These are phyloP conservation scores for Microplitis mediator DNA, from an alignment of 1,140 invertebrate genomes.

Conservation along the genomic window DNA sequence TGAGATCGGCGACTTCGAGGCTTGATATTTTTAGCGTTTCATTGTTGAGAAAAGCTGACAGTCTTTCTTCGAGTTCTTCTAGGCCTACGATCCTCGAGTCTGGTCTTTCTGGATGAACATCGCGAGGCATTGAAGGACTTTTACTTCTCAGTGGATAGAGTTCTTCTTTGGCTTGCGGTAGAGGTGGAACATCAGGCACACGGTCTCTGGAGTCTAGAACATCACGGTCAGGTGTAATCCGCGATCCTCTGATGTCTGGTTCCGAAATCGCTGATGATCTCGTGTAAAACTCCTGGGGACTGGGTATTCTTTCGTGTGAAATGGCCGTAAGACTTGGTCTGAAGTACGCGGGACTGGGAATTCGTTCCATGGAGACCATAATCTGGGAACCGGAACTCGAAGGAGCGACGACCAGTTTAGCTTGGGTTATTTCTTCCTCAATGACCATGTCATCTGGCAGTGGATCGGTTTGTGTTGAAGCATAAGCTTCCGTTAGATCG, in stretches of 20 bases:
- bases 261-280: constrained; percentile 19
- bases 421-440: constrained; percentile 63
- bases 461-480: constrained; percentile 82
- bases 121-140: constrained; percentile 19
- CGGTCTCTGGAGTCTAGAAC: background rate
- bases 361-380: constrained; percentile 54
- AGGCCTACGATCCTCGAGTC: constrained; percentile 15
- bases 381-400: constrained; percentile 55
- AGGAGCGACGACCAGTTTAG: constrained; percentile 51
- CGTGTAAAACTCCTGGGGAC: background rate
- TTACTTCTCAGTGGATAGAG: constrained; percentile 7
- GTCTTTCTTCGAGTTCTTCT: constrained; percentile 29
- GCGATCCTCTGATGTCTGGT: constrained; percentile 7
- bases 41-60: constrained; percentile 42
- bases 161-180: constrained; percentile 15
- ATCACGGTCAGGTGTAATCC: background rate
- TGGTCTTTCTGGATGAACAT: constrained; percentile 3
- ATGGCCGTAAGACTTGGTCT: background rate
- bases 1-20: constrained; percentile 74
- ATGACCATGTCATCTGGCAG: constrained; percentile 77
- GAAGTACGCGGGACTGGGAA: constrained; percentile 41
- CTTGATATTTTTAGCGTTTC: constrained; percentile 61
- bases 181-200: constrained; percentile 24
- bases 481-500: constrained; percentile 66
- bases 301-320: constrained; percentile 23